Evolutionary conservation across 2,113 vertebrate species (phyloP).

Genomic region (Phyllostomus discolor): DNA sequence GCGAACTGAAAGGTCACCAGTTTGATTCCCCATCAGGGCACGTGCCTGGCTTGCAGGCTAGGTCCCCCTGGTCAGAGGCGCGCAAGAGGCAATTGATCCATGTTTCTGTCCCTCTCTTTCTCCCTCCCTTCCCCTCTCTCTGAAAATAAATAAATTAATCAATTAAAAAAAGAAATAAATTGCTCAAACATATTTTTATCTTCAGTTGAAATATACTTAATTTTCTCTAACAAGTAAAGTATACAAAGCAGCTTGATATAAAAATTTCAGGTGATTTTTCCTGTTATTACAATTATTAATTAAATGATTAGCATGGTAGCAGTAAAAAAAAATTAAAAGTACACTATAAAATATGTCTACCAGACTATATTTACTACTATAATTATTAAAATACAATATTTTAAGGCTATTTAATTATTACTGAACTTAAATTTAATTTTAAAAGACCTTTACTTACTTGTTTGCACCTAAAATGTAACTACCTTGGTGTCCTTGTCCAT

Average conservation of each 20-base stretch:
- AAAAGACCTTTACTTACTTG: slow-evolving; percentile 88
- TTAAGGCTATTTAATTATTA: slow-evolving; percentile 24
- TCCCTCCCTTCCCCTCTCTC: too few species aligned
- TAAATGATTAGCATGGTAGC: background rate
- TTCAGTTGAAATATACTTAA: background rate
- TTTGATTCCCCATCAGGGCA: too few species aligned
- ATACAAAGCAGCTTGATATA: background rate
- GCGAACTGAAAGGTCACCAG: too few species aligned
- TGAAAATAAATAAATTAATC: too few species aligned
- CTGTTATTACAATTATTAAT: background rate
- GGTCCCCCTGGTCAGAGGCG: too few species aligned
- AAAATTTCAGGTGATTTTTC: background rate
- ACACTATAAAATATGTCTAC: background rate
- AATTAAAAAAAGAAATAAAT: background rate
- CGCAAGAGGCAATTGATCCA: too few species aligned
- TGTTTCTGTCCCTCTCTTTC: too few species aligned
- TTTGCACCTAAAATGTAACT: slow-evolving; percentile 91
- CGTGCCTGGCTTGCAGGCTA: too few species aligned
- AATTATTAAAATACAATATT: slow-evolving; percentile 18
- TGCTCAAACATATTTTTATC: background rate
- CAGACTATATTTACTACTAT: background rate
- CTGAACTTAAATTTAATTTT: slow-evolving; percentile 28
- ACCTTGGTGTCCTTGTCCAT: slow-evolving; percentile 87
- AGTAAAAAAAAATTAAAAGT: background rate
- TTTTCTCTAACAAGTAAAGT: background rate